Evolutionary conservation across 2,888 invertebrate species (phyloP).

Genomic region (Euclidia mi): DNA sequence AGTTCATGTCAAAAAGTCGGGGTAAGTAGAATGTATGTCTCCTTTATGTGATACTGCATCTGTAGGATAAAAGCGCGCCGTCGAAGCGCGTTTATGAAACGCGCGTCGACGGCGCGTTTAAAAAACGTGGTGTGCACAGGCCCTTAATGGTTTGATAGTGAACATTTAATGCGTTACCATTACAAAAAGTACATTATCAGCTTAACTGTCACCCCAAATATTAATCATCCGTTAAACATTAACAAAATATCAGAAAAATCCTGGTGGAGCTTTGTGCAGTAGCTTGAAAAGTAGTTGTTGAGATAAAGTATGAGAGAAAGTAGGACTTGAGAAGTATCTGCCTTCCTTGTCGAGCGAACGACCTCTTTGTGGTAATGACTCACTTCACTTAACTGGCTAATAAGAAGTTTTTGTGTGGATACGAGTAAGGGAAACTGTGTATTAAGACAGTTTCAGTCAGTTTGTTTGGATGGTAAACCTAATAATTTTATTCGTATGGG

Average conservation of each 20-base stretch:
- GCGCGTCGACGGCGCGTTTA: too few relatives aligned
- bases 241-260: constrained; percentile 25
- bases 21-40: too few relatives aligned
- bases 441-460: too few relatives aligned
- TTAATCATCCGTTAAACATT: constrained; percentile 16
- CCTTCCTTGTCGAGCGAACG: constrained; percentile 19
- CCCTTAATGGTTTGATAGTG: too few relatives aligned
- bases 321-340: constrained; percentile 9
- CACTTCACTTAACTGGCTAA: constrained; percentile 26
- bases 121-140: too few relatives aligned
- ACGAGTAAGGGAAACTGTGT: neutral
- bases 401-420: constrained; percentile 3
- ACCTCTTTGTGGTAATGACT: constrained; percentile 24
- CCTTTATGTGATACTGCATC: too few relatives aligned
- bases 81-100: too few relatives aligned
- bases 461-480: too few relatives aligned
- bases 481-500: too few relatives aligned
- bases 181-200: neutral
- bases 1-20: too few relatives aligned
- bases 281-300: constrained; percentile 36
- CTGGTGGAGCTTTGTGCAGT: constrained; percentile 21
- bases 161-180: neutral
- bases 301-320: too few relatives aligned
- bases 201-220: constrained; percentile 4
- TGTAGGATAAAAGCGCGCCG: too few relatives aligned